Percentiles rank a stretch among this genome's conserved stretches.
Conservation (phyloP, 2,797 vertebrate species). For the Diceros bicornis region DNA sequence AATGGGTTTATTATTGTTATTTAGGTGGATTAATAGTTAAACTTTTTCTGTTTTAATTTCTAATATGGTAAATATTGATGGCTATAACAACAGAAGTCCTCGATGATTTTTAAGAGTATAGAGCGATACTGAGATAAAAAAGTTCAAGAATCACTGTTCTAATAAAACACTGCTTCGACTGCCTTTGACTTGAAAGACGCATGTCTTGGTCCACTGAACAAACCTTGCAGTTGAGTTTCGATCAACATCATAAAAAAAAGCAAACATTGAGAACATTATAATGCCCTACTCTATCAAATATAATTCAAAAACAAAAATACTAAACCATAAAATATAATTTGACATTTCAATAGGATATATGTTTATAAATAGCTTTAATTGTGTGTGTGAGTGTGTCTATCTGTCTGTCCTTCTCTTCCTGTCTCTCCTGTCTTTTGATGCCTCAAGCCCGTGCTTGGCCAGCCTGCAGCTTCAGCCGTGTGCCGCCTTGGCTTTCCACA, state of each 20-base stretch:
- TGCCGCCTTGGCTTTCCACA: background rate
- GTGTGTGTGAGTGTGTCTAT: background rate
- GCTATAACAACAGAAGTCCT: background rate
- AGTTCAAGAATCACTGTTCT: background rate
- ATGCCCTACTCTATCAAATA: background rate
- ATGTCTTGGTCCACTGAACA: background rate
- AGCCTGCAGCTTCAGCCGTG: background rate
- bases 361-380: background rate
- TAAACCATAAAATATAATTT: background rate
- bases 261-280: background rate
- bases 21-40: background rate
- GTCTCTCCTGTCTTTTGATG: background rate
- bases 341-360: background rate
- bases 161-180: background rate
- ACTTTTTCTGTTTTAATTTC: background rate
- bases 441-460: background rate
- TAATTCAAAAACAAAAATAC: slow-evolving; percentile 56
- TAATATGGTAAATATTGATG: background rate
- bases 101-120: background rate
- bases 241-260: background rate
- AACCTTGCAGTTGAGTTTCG: background rate
- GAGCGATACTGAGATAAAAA: background rate
- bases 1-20: background rate
- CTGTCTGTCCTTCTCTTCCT: background rate
- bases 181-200: background rate